Evolutionary conservation across 2,113 vertebrate genomes (phyloP), one percentile per base, ranked within the genome.

Genomic region (Emydura subglobosa): DNA sequence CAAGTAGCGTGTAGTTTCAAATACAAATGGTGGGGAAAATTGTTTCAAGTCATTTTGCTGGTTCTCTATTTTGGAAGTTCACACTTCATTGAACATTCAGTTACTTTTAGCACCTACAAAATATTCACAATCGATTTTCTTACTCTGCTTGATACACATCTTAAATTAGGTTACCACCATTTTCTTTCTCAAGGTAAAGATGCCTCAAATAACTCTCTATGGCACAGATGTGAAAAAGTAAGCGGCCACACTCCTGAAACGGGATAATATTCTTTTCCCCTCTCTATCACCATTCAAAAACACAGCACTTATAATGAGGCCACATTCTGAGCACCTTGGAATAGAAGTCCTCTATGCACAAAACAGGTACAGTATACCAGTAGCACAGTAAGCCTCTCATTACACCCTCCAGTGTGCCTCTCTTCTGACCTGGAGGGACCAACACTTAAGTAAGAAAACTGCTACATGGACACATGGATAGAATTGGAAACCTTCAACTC

Each of bases 101-200:
- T 87, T 94, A 85, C 55, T 84, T 93, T 95, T 65, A 92, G 93
- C 91, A 92, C 74, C 91, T 94, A 87, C 82, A 94, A 90, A 96
- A 96, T 83, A 97, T 85, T 95, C 92, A 82, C 54, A 92, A 93
- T 92, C 86, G 68, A 94, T 94, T 95, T 96, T 89, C 51, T 82
- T 68, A 57, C 61, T 91, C 94, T 91, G 82, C 94, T 85, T 95
- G 91, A 87, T 92, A 81, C 83, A 96, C 93, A 97, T 86, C 79
- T 96, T 92, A 93, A 84, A 93, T 91, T 91, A 96, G 76, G 80
- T 89, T 95, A 92, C 82, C 31, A n/a, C 89, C 92, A 84, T 76
- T 90, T 94, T 95, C 57, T 86, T 68, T 98, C 72, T 92, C 13
- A 4, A 95, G 86, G 81, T 83, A 89, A 89, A 94, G 93, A 85